These are phyloP conservation scores for Zygogramma bicolorata DNA, from an alignment of 2,888 invertebrate species.

Conservation along the genomic window DNA sequence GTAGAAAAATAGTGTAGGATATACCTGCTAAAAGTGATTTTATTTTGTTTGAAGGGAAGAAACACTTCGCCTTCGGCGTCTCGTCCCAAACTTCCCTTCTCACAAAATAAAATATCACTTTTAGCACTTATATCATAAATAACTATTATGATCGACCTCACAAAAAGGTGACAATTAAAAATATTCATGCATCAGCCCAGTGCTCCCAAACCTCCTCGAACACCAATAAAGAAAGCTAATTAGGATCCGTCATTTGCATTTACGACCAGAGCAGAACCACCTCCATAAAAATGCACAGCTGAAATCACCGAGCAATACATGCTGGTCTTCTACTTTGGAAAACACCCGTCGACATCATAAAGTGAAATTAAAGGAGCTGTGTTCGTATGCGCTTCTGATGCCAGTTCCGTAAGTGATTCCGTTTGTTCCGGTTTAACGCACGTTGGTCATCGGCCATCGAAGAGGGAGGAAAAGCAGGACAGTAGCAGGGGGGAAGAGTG, in stretches of 20 bases:
- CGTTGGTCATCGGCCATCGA: slow-evolving; percentile 9
- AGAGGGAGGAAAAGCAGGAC: slow-evolving; percentile 1
- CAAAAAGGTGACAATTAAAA: no score
- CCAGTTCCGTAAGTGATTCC: slow-evolving; percentile 38
- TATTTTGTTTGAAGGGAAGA: no score
- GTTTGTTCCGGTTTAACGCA: slow-evolving; percentile 32
- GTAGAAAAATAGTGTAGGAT: no score
- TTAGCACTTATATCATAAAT: no score
- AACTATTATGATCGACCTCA: no score
- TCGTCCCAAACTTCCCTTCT: no score
- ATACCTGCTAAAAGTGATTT: no score
- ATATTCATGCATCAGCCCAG: no score
- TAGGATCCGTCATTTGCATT: background rate
- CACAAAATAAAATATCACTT: no score
- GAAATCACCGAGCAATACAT: background rate
- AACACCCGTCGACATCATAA: background rate
- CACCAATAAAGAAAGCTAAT: background rate
- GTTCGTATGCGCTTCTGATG: slow-evolving; percentile 27
- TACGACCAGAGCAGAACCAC: background rate
- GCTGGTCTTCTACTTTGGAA: background rate
- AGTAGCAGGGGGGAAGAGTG: background rate
- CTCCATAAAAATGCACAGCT: background rate
- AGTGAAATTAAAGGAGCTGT: background rate
- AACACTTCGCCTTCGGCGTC: no score
- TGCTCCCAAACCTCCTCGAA: no score